Conservation (phyloP, 2,797 vertebrate species). For the Sebastolobus altivelis region DNA sequence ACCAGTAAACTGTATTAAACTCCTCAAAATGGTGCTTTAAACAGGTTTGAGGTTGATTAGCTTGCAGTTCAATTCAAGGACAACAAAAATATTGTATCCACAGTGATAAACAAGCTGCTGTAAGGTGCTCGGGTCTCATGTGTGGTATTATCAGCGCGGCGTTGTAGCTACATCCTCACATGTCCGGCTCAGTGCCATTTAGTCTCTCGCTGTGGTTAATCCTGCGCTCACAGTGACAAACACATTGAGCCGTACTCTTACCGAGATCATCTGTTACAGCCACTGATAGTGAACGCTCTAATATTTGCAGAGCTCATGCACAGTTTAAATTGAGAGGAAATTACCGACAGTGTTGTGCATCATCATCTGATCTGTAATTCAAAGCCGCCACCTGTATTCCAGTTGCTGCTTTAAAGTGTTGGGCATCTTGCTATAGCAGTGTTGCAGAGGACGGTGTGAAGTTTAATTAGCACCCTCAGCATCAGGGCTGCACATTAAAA, state of each 20-base stretch:
- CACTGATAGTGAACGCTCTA: neutral
- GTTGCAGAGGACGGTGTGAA: neutral
- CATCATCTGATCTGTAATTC: slow-evolving; percentile 9
- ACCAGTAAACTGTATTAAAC: neutral
- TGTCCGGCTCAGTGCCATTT: slow-evolving; percentile 26
- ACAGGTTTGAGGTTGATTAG: neutral
- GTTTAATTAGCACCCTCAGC: neutral
- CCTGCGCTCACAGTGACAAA: slow-evolving; percentile 28
- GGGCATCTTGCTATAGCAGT: neutral
- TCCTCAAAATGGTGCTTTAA: slow-evolving; percentile 13
- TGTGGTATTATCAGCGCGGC: slow-evolving; percentile 22
- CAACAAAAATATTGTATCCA: neutral
- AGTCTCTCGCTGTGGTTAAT: slow-evolving; percentile 46
- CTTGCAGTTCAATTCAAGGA: neutral
- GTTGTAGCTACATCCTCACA: slow-evolving; percentile 13
- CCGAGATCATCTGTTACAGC: slow-evolving; percentile 29
- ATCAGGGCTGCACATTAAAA: neutral
- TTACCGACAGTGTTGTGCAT: neutral
- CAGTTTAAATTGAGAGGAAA: neutral
- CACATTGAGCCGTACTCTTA: slow-evolving; percentile 19
- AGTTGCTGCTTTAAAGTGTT: slow-evolving; percentile 5
- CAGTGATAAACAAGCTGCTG: neutral
- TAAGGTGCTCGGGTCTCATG: neutral
- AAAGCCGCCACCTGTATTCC: neutral
- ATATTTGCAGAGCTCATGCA: neutral